These are phyloP conservation scores for Neoarius graeffei DNA, from an alignment of 2,113 vertebrate species.

Conservation along the genomic window DNA sequence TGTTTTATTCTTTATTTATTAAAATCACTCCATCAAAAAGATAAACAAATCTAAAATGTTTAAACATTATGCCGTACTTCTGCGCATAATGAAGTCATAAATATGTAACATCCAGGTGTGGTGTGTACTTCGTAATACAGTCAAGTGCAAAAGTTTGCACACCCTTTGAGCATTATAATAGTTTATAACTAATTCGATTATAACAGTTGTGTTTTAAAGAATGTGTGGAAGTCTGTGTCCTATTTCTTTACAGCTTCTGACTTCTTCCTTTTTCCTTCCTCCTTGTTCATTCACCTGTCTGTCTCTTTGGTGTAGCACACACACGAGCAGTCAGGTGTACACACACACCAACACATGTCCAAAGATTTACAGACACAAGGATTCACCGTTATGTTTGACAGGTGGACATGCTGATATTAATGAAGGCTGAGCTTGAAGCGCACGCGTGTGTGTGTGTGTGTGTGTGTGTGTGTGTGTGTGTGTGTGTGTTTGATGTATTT, in stretches of 20 bases:
- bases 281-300: too few relatives aligned
- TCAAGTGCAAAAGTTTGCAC: background rate
- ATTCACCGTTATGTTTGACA: constrained; percentile 8
- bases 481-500: constrained; percentile 48
- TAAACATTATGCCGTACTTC: background rate
- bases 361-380: constrained; percentile 26
- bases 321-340: constrained; percentile 15
- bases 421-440: background rate
- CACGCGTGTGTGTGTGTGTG: background rate
- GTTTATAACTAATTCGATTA: background rate
- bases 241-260: background rate
- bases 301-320: constrained; percentile 1
- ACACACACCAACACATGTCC: constrained; percentile 4
- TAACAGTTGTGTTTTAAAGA: background rate
- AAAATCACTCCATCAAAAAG: background rate
- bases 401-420: constrained; percentile 23
- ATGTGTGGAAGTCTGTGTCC: background rate
- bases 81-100: background rate
- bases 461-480: constrained; percentile 27
- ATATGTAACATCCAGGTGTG: background rate
- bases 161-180: background rate
- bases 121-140: background rate
- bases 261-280: background rate
- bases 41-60: background rate
- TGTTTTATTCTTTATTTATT: background rate